Base-by-base conservation (phyloP, 2,797 vertebrate species). In the Crocodylus rhombifer region DNA sequence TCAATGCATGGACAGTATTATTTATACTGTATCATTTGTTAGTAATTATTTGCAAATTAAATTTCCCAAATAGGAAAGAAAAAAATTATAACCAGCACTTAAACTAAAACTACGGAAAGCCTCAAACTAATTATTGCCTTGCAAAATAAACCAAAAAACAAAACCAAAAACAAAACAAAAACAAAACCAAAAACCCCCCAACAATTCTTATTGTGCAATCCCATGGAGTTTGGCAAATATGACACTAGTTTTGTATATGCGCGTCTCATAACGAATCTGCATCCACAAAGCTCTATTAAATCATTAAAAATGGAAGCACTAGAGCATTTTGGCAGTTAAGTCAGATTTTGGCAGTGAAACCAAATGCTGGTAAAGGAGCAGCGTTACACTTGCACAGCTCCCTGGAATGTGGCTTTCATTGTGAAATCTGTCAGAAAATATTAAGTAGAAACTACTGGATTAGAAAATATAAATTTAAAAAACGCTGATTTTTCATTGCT, bases 351-450 rank as follows among this genome's bases (percentile, higher is more conserved):
- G 42, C 30, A 92, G 85, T 55, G 89, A 94, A 87, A 4, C 5
- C 64, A 82, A 62, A 33, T 26, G 63, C 6, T 42, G 16, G 42
- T 80, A 84, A 94, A 89, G 18, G 25, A 36, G 90, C 8, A 76
- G 2, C 5, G 87, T 56, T 17, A 61, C 3, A 12, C 28, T 79
- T 14, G 1, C 36, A 26, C n/a, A 83, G 20, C 56, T 63, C 30
- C 75, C 55, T 36, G 82, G 23, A 95, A 87, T 1, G 0, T 25
- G 25, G 4, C 14, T 67, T 89, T 82, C 69, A 62, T 88, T 86
- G 76, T 69, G 58, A 78, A 88, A 88, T 63, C 64, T 65, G 91
- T 42, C 74, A 82, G 61, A 82, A 95, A 91, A 84, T 26, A 80
- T 18, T 80, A 77, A 78, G 55, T 26, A 88, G 65, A 81, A 79